These are phyloP conservation scores for Patiria pectinifera DNA, from an alignment of 53 echinoderm and acorn worm genomes.

Conservation along the genomic window DNA sequence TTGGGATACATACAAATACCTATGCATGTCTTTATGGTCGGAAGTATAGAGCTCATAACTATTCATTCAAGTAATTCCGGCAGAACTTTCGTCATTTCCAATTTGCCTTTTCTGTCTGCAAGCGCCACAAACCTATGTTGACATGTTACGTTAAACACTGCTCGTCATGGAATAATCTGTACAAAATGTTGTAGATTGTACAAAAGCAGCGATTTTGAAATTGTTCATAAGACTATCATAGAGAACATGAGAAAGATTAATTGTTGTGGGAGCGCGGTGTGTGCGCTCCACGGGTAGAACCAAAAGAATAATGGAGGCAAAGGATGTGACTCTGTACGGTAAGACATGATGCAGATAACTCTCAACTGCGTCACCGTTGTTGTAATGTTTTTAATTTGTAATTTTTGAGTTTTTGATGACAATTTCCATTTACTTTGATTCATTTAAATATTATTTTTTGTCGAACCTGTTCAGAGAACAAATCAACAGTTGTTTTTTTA, in stretches of 20 bases:
- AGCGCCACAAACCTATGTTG: neutral
- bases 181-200: constrained; percentile 40
- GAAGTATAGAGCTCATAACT: too few species aligned
- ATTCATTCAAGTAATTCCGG: too few species aligned
- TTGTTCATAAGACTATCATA: constrained; percentile 44
- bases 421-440: constrained; percentile 16
- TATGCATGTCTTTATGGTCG: too few species aligned
- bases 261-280: neutral
- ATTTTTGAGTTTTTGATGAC: constrained; percentile 34
- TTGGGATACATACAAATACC: too few species aligned
- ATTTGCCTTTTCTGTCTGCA: neutral
- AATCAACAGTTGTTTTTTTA: neutral
- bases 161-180: constrained; percentile 35
- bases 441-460: constrained; percentile 6
- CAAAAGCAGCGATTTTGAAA: constrained; percentile 40
- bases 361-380: neutral
- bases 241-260: neutral
- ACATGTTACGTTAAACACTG: constrained; percentile 7
- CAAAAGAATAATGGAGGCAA: neutral
- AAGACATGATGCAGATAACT: neutral
- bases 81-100: neutral
- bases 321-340: neutral
- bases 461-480: constrained; percentile 39
- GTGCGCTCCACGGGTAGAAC: neutral
- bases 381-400: constrained; percentile 52